A percentile compares a stretch with the other conserved stretches of the same genome.
Evolutionary conservation across 2,797 vertebrate species (phyloP).

Genomic region (Poecilia gillii): DNA sequence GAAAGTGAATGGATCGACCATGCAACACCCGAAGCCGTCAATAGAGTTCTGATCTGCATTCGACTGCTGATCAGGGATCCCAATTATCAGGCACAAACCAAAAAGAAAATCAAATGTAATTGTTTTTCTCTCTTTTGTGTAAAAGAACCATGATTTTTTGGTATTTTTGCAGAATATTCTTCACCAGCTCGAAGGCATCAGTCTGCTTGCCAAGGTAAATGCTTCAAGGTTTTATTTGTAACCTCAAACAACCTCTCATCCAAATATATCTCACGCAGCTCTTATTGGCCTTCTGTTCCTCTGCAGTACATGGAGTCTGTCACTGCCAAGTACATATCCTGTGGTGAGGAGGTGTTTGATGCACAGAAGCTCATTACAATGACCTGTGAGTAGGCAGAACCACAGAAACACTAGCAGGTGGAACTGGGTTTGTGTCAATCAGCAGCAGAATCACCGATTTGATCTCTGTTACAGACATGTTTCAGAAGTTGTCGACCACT

Average conservation of each 20-base stretch:
- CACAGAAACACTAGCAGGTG: slow-evolving; percentile 3
- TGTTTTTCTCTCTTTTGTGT: not conserved
- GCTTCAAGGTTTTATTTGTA: not conserved
- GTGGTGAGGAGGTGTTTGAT: slow-evolving; percentile 79
- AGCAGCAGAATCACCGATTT: slow-evolving; percentile 1
- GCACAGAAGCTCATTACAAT: slow-evolving; percentile 87
- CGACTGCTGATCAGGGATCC: slow-evolving; percentile 88
- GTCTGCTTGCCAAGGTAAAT: slow-evolving; percentile 85
- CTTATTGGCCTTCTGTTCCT: slow-evolving; percentile 12
- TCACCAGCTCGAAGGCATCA: slow-evolving; percentile 82
- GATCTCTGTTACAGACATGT: slow-evolving; percentile 80
- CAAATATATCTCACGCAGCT: not conserved
- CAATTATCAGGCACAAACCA: slow-evolving; percentile 84
- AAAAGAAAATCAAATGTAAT: not conserved
- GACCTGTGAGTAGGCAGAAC: slow-evolving; percentile 81
- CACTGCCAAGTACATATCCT: slow-evolving; percentile 77
- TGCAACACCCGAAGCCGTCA: slow-evolving; percentile 81
- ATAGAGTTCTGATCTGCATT: slow-evolving; percentile 87
- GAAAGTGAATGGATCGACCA: slow-evolving; percentile 85
- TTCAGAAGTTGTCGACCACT: slow-evolving; percentile 87
- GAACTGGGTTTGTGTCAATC: slow-evolving; percentile 6
- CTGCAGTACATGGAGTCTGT: slow-evolving; percentile 85
- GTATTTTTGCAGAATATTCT: slow-evolving; percentile 81
- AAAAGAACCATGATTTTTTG: not conserved
- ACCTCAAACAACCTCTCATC: not conserved